Base-by-base conservation (phyloP, 2,113 vertebrate species). In the Corydoras maculifer region DNA sequence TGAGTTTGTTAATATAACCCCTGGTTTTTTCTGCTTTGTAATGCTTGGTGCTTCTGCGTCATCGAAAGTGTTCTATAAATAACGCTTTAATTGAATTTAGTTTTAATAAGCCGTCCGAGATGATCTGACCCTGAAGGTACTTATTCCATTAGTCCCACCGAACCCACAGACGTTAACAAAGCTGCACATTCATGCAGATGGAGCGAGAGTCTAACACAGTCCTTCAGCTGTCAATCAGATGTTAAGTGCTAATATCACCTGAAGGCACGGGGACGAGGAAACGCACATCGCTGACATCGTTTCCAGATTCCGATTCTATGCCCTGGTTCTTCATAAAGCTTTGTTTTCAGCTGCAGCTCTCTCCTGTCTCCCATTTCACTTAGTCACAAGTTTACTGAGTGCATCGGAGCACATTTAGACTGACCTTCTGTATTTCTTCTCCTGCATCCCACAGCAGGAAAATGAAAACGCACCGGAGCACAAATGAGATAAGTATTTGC, bases 351-450 rank as follows among this genome's bases (percentile, higher is more conserved):
- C 62, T 61, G 31, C 58, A 53, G 35, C 57, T 66, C 55, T 29
- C n/a, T 59, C 50, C 57, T 35, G 59, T 67, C 68, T 75, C 63
- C 32, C 2, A 70, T 75, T 75, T 75, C 74, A 75, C 68, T 70
- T 61, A 71, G 74, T 75, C 68, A 70, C 68, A 69, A 54, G 58
- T 9, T 31, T 65, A 48, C 62, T 55, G 59, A 66, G 49, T 70
- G 50, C 62, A 25, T 51, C 64, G 31, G 48, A 49, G 32, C 30
- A 71, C 68, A 75, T 60, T 75, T 54, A 51, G 18, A 54, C 64
- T 75, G 13, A 54, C 62, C 53, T 75, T 65, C 53, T 72, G 35
- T 43, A 43, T 72, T 62, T 62, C 55, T 68, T 31, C 25, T 8
- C 49, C 62, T 66, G 58, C 29, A 32, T 75, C 43, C 43, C 54